A percentile compares a stretch with the other conserved stretches of the same genome.
Evolutionary conservation across 2,888 invertebrate species (phyloP).

Genomic region (Acrobasis repandana): DNA sequence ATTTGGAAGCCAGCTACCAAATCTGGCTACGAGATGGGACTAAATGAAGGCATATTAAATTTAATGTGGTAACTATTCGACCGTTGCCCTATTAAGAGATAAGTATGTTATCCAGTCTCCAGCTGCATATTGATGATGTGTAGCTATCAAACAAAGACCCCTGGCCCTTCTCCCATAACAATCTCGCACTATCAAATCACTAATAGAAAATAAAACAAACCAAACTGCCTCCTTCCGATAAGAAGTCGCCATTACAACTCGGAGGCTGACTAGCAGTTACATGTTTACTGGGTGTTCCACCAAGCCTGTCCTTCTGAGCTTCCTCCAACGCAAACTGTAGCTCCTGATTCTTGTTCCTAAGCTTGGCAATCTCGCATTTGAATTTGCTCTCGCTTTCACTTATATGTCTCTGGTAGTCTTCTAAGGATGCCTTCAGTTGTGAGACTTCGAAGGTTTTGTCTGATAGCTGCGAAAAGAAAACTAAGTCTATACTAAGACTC

Average conservation of each 20-base stretch:
- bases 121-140: too few relatives aligned
- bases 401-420: slow-evolving; percentile 86
- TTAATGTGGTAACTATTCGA: too few relatives aligned
- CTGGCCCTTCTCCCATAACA: too few relatives aligned
- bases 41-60: too few relatives aligned
- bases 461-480: slow-evolving; percentile 81
- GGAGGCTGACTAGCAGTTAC: slow-evolving; percentile 65
- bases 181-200: too few relatives aligned
- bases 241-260: slow-evolving; percentile 77
- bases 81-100: too few relatives aligned
- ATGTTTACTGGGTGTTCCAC: slow-evolving; percentile 61
- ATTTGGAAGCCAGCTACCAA: too few relatives aligned
- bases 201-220: slow-evolving; percentile 55
- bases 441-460: slow-evolving; percentile 90
- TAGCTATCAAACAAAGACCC: too few relatives aligned
- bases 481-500: not conserved
- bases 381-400: slow-evolving; percentile 84
- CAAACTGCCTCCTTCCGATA: slow-evolving; percentile 84
- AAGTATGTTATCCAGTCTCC: too few relatives aligned
- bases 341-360: slow-evolving; percentile 82
- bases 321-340: slow-evolving; percentile 69
- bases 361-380: slow-evolving; percentile 82
- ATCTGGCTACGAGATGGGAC: too few relatives aligned
- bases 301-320: slow-evolving; percentile 68
- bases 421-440: slow-evolving; percentile 85